These are phyloP conservation scores for Perognathus longimembris DNA, from an alignment of 2,113 vertebrate species.

Conservation along the genomic window DNA sequence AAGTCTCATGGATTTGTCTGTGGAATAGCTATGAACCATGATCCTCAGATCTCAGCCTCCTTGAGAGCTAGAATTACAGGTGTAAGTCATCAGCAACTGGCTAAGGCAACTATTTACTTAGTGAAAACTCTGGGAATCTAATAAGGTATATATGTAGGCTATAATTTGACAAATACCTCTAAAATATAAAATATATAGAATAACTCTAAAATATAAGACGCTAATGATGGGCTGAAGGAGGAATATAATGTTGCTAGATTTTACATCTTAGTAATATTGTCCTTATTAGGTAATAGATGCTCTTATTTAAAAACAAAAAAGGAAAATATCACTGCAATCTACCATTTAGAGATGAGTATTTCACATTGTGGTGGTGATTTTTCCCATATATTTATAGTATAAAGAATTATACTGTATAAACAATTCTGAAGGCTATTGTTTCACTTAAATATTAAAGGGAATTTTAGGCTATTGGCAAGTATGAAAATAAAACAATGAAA, in stretches of 20 bases:
- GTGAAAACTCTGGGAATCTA: neutral
- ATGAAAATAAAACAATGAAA: too few relatives aligned
- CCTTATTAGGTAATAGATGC: neutral
- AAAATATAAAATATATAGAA: constrained; percentile 35
- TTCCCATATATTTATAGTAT: constrained; percentile 1
- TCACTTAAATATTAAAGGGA: neutral
- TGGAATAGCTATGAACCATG: too few relatives aligned
- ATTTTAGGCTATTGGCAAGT: too few relatives aligned
- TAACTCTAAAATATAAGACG: neutral
- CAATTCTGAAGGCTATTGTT: constrained; percentile 17
- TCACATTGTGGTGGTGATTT: neutral
- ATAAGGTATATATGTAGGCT: neutral
- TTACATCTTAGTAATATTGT: neutral
- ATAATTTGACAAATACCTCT: neutral
- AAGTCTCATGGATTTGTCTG: too few relatives aligned
- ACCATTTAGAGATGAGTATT: neutral
- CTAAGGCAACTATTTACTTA: neutral
- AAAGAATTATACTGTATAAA: neutral
- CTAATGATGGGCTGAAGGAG: neutral
- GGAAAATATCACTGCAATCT: neutral
- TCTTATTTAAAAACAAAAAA: constrained; percentile 26
- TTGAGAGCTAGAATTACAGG: too few relatives aligned
- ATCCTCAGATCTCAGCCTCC: too few relatives aligned
- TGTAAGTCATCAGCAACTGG: too few relatives aligned
- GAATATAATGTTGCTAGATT: constrained; percentile 26